Conservation (phyloP, 2,113 vertebrate genomes). For the Chaetops frenatus region DNA sequence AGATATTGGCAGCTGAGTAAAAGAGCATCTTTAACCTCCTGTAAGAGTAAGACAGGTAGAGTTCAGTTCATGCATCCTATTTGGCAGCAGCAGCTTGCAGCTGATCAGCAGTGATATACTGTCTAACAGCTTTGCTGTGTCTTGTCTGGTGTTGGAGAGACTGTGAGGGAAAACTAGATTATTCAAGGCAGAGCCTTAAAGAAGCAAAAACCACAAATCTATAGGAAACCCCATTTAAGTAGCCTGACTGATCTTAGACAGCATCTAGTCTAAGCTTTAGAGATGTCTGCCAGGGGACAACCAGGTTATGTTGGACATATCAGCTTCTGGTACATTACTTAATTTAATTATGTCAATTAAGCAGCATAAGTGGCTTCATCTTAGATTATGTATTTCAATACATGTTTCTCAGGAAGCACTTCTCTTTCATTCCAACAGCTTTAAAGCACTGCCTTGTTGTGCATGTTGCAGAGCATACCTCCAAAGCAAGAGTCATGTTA, state of each 20-base stretch:
- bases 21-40: not conserved
- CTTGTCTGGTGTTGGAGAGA: not conserved
- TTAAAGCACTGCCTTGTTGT: not conserved
- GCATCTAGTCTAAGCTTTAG: not conserved
- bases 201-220: not conserved
- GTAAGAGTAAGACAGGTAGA: not conserved
- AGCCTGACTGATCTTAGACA: not conserved
- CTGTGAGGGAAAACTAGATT: conserved; percentile 1
- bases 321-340: not conserved
- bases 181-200: not conserved
- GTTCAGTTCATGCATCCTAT: not conserved
- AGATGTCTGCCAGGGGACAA: not conserved
- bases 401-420: not conserved
- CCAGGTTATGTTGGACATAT: not conserved
- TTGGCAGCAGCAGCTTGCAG: not conserved
- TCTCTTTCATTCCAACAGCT: not conserved
- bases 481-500: not conserved
- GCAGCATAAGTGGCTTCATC: not conserved
- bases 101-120: not conserved
- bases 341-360: not conserved
- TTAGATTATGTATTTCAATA: not conserved
- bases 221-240: not conserved
- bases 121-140: not conserved
- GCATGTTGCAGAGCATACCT: not conserved
- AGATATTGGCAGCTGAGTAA: not conserved